Conservation (phyloP, 2,888 invertebrate species). For the Leptinotarsa peninsularis region DNA sequence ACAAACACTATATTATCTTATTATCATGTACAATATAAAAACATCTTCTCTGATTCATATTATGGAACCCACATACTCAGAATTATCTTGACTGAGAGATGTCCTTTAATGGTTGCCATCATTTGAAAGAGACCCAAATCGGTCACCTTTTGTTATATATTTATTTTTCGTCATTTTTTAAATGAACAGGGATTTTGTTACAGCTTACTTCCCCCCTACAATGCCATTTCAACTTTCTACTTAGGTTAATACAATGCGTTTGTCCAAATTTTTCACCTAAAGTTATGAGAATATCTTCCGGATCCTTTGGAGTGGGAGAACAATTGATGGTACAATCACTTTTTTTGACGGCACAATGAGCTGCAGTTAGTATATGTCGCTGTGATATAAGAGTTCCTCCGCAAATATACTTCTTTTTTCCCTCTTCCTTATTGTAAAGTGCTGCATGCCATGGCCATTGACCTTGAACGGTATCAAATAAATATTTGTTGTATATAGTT, state of each 20-base stretch:
- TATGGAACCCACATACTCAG: too few relatives aligned
- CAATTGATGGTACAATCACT: constrained; percentile 39
- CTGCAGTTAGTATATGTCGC: constrained; percentile 72
- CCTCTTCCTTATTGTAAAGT: constrained; percentile 66
- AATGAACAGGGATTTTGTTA: too few relatives aligned
- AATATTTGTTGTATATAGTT: neutral
- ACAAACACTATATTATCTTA: too few relatives aligned
- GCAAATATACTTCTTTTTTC: constrained; percentile 70
- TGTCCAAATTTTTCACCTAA: constrained; percentile 54
- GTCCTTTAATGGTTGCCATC: too few relatives aligned
- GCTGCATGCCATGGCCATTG: constrained; percentile 79
- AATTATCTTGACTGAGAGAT: too few relatives aligned
- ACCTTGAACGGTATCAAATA: constrained; percentile 58
- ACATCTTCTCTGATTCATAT: too few relatives aligned
- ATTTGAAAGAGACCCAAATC: too few relatives aligned
- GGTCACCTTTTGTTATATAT: too few relatives aligned
- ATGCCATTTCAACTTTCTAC: too few relatives aligned
- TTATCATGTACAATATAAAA: too few relatives aligned
- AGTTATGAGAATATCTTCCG: constrained; percentile 57
- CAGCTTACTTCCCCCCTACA: neutral
- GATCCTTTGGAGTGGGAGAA: constrained; percentile 49
- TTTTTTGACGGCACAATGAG: constrained; percentile 71
- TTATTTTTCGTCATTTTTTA: too few relatives aligned
- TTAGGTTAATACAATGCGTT: too few relatives aligned
- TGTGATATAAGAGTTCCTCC: constrained; percentile 73